A percentile compares a stretch with the other conserved stretches of the same genome.
Conservation (phyloP, 2,888 invertebrate genomes). For the Antheraea assamensis region DNA sequence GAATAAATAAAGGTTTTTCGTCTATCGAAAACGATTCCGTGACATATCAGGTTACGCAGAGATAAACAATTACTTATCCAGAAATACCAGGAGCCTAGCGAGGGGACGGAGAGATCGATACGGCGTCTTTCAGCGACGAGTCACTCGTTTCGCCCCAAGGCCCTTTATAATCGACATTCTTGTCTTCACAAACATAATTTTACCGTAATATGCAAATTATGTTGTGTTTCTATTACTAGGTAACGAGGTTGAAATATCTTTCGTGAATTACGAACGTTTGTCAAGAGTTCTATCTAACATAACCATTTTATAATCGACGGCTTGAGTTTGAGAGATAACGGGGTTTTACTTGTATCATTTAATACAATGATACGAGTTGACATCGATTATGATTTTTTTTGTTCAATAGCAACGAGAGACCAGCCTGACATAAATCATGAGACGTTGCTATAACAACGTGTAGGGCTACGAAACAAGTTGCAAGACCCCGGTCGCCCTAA, state of each 20-base stretch:
- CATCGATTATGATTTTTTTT: constrained; percentile 31
- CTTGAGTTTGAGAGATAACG: constrained; percentile 25
- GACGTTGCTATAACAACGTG: constrained; percentile 66
- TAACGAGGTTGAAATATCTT: constrained; percentile 8
- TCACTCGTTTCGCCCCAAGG: constrained; percentile 11
- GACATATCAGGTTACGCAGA: constrained; percentile 22
- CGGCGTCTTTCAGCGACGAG: constrained; percentile 14
- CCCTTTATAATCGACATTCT: constrained; percentile 25
- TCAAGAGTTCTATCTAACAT: constrained; percentile 14
- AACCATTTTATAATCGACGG: constrained; percentile 26
- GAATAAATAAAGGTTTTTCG: background rate
- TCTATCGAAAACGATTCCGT: constrained; percentile 1
- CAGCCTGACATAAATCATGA: constrained; percentile 65
- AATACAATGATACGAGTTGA: constrained; percentile 19
- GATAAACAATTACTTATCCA: constrained; percentile 32
- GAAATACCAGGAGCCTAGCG: constrained; percentile 30
- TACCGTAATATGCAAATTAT: constrained; percentile 34
- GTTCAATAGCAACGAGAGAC: constrained; percentile 37
- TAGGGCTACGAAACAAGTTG: constrained; percentile 20
- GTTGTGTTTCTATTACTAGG: constrained; percentile 22
- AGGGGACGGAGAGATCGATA: constrained; percentile 27
- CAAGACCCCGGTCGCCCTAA: background rate
- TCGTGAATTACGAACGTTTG: constrained; percentile 10
- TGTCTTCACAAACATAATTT: constrained; percentile 24
- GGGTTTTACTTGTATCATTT: constrained; percentile 32